Conservation (phyloP, 2,888 invertebrate species). For the Mythimna impura region DNA sequence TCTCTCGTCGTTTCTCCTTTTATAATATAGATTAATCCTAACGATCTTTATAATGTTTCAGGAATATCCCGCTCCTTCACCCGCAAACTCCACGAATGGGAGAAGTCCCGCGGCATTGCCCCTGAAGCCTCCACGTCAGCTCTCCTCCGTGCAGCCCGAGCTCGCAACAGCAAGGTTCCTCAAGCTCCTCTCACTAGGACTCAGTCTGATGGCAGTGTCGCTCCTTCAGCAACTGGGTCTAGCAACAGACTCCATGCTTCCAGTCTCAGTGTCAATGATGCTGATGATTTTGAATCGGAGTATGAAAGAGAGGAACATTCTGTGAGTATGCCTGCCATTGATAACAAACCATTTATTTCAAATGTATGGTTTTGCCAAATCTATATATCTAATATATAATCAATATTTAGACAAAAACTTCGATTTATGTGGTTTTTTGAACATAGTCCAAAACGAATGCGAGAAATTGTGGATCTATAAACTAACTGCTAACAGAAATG, state of each 20-base stretch:
- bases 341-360: background rate
- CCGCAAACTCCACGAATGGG: slow-evolving; percentile 97
- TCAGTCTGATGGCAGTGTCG: slow-evolving; percentile 94
- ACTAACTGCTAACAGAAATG: background rate
- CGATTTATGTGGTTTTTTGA: too few species aligned
- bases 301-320: slow-evolving; percentile 88
- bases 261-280: slow-evolving; percentile 93
- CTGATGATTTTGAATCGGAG: slow-evolving; percentile 91
- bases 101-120: slow-evolving; percentile 96
- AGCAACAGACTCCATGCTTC: slow-evolving; percentile 93
- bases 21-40: too few species aligned
- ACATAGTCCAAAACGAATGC: too few species aligned
- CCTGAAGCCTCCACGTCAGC: slow-evolving; percentile 96
- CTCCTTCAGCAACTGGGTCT: slow-evolving; percentile 89
- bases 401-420: too few species aligned
- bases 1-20: too few species aligned
- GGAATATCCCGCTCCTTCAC: slow-evolving; percentile 97
- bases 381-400: too few species aligned
- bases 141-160: slow-evolving; percentile 90
- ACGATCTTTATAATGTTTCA: slow-evolving; percentile 58
- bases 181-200: slow-evolving; percentile 91
- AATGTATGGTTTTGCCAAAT: too few species aligned
- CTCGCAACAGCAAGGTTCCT: slow-evolving; percentile 72
- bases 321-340: slow-evolving; percentile 68
- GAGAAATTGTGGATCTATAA: too few species aligned